Conservation (phyloP, 1,140 invertebrate species). For the Diorhabda carinulata region DNA sequence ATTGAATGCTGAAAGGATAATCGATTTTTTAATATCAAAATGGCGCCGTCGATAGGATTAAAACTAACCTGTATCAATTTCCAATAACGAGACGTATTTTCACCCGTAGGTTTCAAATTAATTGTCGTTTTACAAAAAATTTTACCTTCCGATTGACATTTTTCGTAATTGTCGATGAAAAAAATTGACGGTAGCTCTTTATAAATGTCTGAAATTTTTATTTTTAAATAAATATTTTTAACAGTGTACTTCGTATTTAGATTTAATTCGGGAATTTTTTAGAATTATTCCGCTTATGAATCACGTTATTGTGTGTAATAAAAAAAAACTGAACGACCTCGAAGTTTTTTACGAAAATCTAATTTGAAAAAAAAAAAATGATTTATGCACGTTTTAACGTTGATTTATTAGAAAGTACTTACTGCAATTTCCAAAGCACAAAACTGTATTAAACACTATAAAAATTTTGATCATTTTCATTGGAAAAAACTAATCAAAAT, state of each 20-base stretch:
- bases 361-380: not conserved
- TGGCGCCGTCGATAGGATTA: no score
- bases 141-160: slow-evolving; percentile 10
- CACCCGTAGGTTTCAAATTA: slow-evolving; percentile 3
- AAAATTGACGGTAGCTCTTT: slow-evolving; percentile 7
- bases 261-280: not conserved
- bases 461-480: not conserved
- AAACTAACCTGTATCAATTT: slow-evolving; percentile 7
- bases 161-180: slow-evolving; percentile 14
- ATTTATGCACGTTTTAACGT: not conserved
- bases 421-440: not conserved
- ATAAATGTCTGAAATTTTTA: slow-evolving; percentile 10
- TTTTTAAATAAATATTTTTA: not conserved
- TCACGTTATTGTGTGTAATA: not conserved
- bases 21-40: not conserved
- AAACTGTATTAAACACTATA: not conserved
- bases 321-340: not conserved
- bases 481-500: not conserved
- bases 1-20: slow-evolving; percentile 8
- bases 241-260: not conserved
- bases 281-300: not conserved
- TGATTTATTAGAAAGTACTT: not conserved
- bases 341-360: not conserved
- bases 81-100: slow-evolving; percentile 7
- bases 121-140: slow-evolving; percentile 7